phyloP scores from a whole-genome alignment of 1,140 invertebrate genomes.

The Scaptomyza graminum region DNA sequence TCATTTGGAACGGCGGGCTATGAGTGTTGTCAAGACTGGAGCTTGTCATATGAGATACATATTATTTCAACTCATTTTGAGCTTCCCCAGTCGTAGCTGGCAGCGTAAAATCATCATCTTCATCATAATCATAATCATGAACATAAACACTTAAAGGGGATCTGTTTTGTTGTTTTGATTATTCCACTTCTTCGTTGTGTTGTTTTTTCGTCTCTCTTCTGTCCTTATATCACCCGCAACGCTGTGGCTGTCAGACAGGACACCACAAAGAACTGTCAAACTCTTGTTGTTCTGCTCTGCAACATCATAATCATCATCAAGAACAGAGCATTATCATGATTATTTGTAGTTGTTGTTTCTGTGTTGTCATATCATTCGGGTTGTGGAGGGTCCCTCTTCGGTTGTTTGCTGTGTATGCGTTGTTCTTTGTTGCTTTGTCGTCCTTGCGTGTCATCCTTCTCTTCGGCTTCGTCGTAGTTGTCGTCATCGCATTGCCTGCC shows the following conservation, averaged over 20 bases:
- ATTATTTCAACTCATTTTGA: constrained; percentile 14
- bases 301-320: constrained; percentile 40
- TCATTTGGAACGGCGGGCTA: constrained; percentile 21
- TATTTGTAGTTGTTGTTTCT: constrained; percentile 44
- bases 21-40: neutral
- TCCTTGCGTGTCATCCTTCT: constrained; percentile 41
- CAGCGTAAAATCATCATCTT: constrained; percentile 12
- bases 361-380: constrained; percentile 58
- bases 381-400: constrained; percentile 37
- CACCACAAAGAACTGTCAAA: constrained; percentile 81
- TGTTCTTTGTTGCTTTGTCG: constrained; percentile 54
- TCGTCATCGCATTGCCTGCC: constrained; percentile 30
- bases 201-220: constrained; percentile 6
- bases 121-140: constrained; percentile 33
- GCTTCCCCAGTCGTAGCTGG: constrained; percentile 3
- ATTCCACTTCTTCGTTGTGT: constrained; percentile 11
- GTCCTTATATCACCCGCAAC: neutral
- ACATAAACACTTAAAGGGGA: constrained; percentile 70
- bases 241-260: constrained; percentile 19
- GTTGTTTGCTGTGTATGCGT: constrained; percentile 17
- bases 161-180: constrained; percentile 26
- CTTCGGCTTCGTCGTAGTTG: constrained; percentile 18
- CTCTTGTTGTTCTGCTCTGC: constrained; percentile 49
- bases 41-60: constrained; percentile 28
- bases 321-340: constrained; percentile 43